phyloP scores from a whole-genome alignment of 2,797 vertebrate genomes.

The Hippocampus kuda region DNA sequence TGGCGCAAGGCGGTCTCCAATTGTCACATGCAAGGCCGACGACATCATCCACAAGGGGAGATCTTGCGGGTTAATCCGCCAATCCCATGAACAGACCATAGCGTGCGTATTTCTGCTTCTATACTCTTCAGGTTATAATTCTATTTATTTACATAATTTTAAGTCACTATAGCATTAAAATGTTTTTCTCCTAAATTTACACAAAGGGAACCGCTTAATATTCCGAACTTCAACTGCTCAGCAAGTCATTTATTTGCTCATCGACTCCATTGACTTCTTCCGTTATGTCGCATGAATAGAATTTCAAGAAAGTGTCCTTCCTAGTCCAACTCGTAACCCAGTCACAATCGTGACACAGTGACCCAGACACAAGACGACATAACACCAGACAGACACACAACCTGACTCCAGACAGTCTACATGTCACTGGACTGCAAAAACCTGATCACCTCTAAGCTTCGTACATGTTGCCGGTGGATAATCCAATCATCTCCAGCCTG shows the following conservation, averaged over 20 bases:
- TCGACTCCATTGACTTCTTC: background rate
- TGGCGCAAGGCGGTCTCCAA: no score
- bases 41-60: no score
- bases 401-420: conserved; percentile 27
- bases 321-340: no score
- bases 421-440: conserved; percentile 9
- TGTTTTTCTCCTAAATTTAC: no score
- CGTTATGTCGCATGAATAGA: background rate
- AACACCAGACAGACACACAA: conserved; percentile 23
- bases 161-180: no score
- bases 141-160: no score
- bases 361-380: conserved; percentile 33
- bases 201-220: background rate
- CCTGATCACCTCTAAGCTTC: conserved; percentile 30
- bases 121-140: no score
- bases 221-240: background rate
- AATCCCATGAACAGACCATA: no score
- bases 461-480: conserved; percentile 19
- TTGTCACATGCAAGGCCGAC: no score
- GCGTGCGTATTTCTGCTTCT: no score
- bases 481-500: conserved; percentile 25
- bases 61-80: no score
- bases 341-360: conserved; percentile 24
- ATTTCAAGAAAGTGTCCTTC: background rate
- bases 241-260: background rate